Base-by-base conservation (phyloP, 1,140 invertebrate species). In the Ostrea edulis region DNA sequence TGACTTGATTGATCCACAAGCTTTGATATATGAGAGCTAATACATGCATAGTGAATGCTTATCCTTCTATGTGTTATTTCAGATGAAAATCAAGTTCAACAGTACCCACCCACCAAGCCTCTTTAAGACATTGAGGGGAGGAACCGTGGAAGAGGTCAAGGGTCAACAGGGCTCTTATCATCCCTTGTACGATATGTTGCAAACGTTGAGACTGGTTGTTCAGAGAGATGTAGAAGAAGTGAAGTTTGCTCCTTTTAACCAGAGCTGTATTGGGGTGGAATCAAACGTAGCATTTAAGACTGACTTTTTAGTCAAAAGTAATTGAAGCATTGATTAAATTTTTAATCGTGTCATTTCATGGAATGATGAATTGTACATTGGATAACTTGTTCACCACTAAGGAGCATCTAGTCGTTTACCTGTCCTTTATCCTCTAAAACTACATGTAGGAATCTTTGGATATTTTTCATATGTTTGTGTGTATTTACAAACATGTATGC, bases 221-320 rank as follows among this genome's bases (percentile, higher is more conserved):
- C 53, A 77, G 65, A 86, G 71, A 51, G 65, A 86, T 14, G 22
- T 54, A 17, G 53, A 77, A 51, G 87, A 87, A 22, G 29, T 84
- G 22, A 44, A 51, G 29, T 84, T 84, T 22, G 51, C 2, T 65
- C 35, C 82, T 5, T 87, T 84, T 44, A 84, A 84, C 54, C 62
- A 71, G 44, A 87, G 81, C 58, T 87, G 87, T 87, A 62, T 87
- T n/a, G 87, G 55, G 53, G 62, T 87, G 7, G n/a, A 87, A 17
- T 53, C 82, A 17, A 44, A 87, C 11, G 12, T n/a, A 54, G 22
- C 14, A 52, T 87, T 71, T 29, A 84, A 25, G 2, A 44, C 53
- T 20, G 29, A 54, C 8, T 84, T 87, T 71, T 53, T 65, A 11
- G 20, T 83, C 44, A 87, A 84, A 71, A 65, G 87, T 87, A 84